Evolutionary conservation across 2,888 invertebrate genomes (phyloP), one percentile per base, ranked within the genome.

Genomic region (Drosophila dives): DNA sequence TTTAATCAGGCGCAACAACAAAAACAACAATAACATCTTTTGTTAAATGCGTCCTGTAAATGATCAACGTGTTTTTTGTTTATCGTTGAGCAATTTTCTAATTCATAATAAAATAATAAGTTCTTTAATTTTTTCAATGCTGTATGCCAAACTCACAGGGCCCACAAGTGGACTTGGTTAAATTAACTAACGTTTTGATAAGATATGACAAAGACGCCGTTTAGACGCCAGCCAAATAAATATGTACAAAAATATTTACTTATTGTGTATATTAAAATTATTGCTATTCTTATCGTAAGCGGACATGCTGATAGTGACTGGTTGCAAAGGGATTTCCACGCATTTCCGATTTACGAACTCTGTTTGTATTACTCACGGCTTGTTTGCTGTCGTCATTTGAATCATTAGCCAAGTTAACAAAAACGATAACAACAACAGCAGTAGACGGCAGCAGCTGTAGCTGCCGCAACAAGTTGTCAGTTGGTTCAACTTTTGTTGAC

Each of bases 101-200:
- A 85, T 72, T 69, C 55, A 45, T 53, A 60, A 42, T 20, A 15
- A 45, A 17, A 48, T 48, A 53, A 33, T 36, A 53, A 51, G 55
- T 81, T 62, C n/a, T 61, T 48, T 23, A 36, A 38, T 40, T 49
- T 63, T 68, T 73, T 75, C 64, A 66, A 68, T 75, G 72, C 65
- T 78, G 49, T 70, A 53, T 38, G 51, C 32, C 61, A 75, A 60
- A 61, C 12, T 42, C 49, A 42, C 33, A 15, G 29, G n/a, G n/a
- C 33, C 67, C 55, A 64, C 53, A 26, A 69, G 48, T 67, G 69
- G 50, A 64, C 59, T 77, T 72, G 75, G 72, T 63, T 75, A 62
- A 72, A 81, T 71, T 86, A 84, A 85, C 87, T 85, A 84, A 84
- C 61, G 68, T 62, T 69, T 65, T 72, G 85, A 85, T 85, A 85